Evolutionary conservation across 2,113 vertebrate genomes (phyloP).

Genomic region (Xerus inauris): DNA sequence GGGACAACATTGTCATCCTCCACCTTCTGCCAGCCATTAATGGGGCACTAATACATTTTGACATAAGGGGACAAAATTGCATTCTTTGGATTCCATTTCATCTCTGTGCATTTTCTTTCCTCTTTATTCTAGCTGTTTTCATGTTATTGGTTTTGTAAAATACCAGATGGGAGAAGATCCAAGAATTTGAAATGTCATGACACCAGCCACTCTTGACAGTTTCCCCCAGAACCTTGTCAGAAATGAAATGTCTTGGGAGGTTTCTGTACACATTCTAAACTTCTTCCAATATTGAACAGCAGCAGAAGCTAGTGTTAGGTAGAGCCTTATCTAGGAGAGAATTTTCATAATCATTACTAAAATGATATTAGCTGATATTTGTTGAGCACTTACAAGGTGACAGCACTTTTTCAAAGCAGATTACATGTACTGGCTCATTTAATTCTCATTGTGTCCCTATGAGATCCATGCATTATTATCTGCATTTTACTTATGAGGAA

Average conservation of each 20-base stretch:
- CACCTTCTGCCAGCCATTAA: not conserved
- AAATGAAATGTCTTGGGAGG: not conserved
- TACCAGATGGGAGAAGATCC: slow-evolving; percentile 12
- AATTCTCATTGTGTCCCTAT: not conserved
- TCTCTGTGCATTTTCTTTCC: not conserved
- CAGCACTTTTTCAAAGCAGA: not conserved
- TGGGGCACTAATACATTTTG: slow-evolving; percentile 63
- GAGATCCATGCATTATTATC: not conserved
- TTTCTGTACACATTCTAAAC: not conserved
- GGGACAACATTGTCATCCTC: not conserved
- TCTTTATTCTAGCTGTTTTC: not conserved
- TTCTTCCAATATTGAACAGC: not conserved
- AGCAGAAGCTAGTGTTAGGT: not conserved
- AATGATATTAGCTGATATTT: not conserved
- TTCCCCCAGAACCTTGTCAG: not conserved
- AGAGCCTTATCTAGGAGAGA: not conserved
- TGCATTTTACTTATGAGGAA: not conserved
- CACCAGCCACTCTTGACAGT: not conserved
- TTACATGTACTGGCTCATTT: not conserved
- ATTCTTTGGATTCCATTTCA: slow-evolving; percentile 43
- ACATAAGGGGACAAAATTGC: slow-evolving; percentile 14
- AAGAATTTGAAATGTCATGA: not conserved
- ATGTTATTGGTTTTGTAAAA: not conserved
- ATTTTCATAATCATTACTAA: not conserved
- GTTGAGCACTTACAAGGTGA: not conserved